Conservation (phyloP, 2,113 vertebrate genomes). For the Vimba vimba region DNA sequence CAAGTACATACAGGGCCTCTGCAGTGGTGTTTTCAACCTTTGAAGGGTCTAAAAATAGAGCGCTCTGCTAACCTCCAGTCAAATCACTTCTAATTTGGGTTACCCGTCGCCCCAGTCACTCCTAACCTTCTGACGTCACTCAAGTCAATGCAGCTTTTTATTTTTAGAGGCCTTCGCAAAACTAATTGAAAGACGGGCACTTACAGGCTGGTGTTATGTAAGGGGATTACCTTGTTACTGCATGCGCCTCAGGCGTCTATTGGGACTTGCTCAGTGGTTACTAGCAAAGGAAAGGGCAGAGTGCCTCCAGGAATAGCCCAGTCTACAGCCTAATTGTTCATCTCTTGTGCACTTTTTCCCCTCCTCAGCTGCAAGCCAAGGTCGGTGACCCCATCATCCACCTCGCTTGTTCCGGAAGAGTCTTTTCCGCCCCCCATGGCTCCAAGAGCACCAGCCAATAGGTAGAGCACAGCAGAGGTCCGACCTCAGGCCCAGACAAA, state of each 20-base stretch:
- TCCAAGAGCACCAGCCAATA: slow-evolving; percentile 68
- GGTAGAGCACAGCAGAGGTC: slow-evolving; percentile 71
- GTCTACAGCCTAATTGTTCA: slow-evolving; percentile 74
- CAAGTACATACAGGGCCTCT: slow-evolving; percentile 53
- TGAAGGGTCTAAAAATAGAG: slow-evolving; percentile 76
- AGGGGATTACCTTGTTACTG: slow-evolving; percentile 74
- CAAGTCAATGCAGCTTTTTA: slow-evolving; percentile 57
- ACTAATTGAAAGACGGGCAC: slow-evolving; percentile 66
- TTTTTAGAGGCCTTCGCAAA: slow-evolving; percentile 70
- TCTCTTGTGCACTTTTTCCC: slow-evolving; percentile 66
- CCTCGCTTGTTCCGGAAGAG: slow-evolving; percentile 80
- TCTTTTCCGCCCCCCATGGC: slow-evolving; percentile 75
- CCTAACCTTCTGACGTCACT: slow-evolving; percentile 64
- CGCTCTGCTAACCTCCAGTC: slow-evolving; percentile 62
- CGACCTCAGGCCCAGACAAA: slow-evolving; percentile 70
- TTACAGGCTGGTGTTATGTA: slow-evolving; percentile 71
- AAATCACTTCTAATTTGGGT: slow-evolving; percentile 54
- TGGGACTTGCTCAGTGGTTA: slow-evolving; percentile 50
- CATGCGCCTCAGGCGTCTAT: slow-evolving; percentile 60
- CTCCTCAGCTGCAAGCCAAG: slow-evolving; percentile 76
- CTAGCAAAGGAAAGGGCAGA: slow-evolving; percentile 48
- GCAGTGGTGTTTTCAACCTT: slow-evolving; percentile 68
- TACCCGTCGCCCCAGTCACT: slow-evolving; percentile 40
- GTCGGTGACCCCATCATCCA: slow-evolving; percentile 78
- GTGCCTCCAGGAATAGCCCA: slow-evolving; percentile 74